Percentiles rank a stretch among this genome's conserved stretches.
Evolutionary conservation across 2,113 vertebrate genomes (phyloP).

Genomic region (Chlorodrepanis virens): DNA sequence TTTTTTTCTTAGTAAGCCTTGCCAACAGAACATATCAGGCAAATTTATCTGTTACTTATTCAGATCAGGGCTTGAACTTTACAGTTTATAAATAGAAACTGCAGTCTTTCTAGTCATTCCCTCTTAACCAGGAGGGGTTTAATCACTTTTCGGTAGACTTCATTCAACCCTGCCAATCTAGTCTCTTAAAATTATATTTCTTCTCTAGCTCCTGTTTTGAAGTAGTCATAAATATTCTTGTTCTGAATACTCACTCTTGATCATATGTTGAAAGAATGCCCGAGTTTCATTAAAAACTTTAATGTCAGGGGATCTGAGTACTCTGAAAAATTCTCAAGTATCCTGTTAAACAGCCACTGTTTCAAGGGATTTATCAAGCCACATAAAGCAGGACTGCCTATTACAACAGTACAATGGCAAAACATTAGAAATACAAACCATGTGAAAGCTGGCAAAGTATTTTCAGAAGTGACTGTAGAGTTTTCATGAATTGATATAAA

Average conservation of each 20-base stretch:
- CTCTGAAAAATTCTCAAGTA: neutral
- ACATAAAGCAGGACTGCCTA: neutral
- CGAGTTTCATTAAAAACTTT: neutral
- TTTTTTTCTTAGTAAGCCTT: neutral
- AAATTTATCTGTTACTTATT: neutral
- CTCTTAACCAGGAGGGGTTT: neutral
- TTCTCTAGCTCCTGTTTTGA: neutral
- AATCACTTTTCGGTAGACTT: neutral
- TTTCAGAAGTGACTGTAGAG: neutral
- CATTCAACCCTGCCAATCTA: neutral
- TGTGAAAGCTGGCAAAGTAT: neutral
- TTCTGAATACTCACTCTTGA: neutral
- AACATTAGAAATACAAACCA: neutral
- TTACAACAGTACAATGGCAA: neutral
- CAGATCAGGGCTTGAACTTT: neutral
- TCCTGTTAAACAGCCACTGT: accelerated
- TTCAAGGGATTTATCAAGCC: neutral
- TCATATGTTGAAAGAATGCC: neutral
- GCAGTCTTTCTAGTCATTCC: neutral
- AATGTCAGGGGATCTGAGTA: neutral
- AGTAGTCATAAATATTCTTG: neutral
- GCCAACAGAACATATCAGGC: neutral
- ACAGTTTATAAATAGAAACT: neutral
- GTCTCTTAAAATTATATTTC: neutral
- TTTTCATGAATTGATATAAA: neutral